Percentiles rank a stretch among this genome's conserved stretches.
Conservation (phyloP, 2,888 invertebrate species). For the Bombyx huttoni region DNA sequence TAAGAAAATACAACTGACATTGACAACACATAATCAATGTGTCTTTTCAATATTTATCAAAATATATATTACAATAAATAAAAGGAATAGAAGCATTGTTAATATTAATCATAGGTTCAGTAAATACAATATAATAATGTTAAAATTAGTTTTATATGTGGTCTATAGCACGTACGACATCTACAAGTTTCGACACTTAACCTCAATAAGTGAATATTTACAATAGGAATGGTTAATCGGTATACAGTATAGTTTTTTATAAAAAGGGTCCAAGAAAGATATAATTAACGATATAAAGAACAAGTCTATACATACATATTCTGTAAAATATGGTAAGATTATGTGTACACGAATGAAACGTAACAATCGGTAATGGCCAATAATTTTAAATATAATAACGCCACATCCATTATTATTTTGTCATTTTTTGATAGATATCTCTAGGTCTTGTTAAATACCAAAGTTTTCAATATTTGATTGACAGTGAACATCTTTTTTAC, state of each 20-base stretch:
- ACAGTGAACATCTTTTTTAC: conserved; percentile 23
- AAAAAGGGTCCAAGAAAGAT: conserved; percentile 6
- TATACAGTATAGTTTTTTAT: background rate
- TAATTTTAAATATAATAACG: conserved; percentile 54
- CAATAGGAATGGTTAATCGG: conserved; percentile 23
- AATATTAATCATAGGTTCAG: conserved; percentile 6
- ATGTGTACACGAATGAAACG: conserved; percentile 63
- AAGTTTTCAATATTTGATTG: conserved; percentile 13
- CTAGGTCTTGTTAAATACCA: conserved; percentile 7
- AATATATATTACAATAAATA: conserved; percentile 2
- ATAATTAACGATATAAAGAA: conserved; percentile 6
- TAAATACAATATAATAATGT: conserved; percentile 9
- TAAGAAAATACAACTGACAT: conserved; percentile 29
- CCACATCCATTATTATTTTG: conserved; percentile 47
- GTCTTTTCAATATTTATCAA: conserved; percentile 13
- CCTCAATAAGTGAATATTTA: conserved; percentile 55
- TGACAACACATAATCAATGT: conserved; percentile 48
- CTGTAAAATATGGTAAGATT: conserved; percentile 21
- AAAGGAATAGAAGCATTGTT: conserved; percentile 3
- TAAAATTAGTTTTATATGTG: conserved; percentile 4
- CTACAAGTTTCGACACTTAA: conserved; percentile 56
- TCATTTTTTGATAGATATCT: conserved; percentile 17
- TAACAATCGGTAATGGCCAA: conserved; percentile 67
- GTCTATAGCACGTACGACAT: conserved; percentile 29
- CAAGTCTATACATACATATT: conserved; percentile 10